Base-by-base conservation (phyloP, 1,140 invertebrate species). In the Nephila pilipes region DNA sequence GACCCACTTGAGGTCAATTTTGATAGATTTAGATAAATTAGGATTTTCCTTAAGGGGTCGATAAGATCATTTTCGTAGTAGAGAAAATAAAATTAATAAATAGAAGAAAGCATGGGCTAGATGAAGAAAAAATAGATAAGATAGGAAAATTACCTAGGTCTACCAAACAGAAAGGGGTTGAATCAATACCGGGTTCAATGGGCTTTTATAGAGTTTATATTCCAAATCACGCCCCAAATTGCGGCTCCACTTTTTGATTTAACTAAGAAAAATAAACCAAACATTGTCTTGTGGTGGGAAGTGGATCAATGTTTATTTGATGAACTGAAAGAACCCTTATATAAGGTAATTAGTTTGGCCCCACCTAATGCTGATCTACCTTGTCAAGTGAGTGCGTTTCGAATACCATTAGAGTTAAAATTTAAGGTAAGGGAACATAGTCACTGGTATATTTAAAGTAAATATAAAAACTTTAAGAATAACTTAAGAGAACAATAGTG, bases 201-300 rank as follows among this genome's bases (percentile, higher is more conserved):
- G 38, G 46, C 57, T 94, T 90, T 75, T 94, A 94, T 83, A 22
- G 94, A 36, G 85, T 36, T 25, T 94, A 94, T 79, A 90, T 94
- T 94, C n/a, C 22, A 32, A 83, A 95, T 87, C 95, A 95, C 36
- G 94, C n/a, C 95, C 2, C 65, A 93, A 29, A 91, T 95, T 25
- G 94, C 95, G 32, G 89, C 93, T 29, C 95, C 95, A 1, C 93
- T 96, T 75, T 93, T 94, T 54, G 58, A 94, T 6, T 90, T 95
- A 79, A 85, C 83, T 22, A 60, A 22, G 38, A 46, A 60, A 22
- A 60, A 22, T 22, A n/a, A n/a, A 22, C 20, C 58, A 58, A 60
- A 85, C 29, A n/a, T n/a, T 60, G 25, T n/a, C 12, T 54, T 10
- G 29, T 36, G n/a, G 1, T 54, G 55, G 22, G 38, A 85, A 57